phyloP scores from a whole-genome alignment of 2,797 vertebrate species.

The Sylvia borin region DNA sequence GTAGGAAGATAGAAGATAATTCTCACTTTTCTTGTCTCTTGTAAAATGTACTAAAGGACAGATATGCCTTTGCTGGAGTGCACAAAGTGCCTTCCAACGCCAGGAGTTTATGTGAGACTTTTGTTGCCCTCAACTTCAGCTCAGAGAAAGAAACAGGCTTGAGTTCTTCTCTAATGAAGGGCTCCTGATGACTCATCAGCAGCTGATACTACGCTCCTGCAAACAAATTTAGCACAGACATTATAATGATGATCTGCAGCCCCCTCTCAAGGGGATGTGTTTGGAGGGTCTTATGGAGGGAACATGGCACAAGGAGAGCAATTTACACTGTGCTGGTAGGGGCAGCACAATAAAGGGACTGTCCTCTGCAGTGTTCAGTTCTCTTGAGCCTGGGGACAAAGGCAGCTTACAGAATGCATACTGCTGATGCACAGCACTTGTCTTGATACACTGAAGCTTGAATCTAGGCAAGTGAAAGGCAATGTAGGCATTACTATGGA shows the following conservation, averaged over 20 bases:
- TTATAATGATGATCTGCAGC: not conserved
- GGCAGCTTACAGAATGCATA: not conserved
- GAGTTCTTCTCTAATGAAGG: not conserved
- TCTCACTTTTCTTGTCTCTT: not conserved
- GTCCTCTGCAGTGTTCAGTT: not conserved
- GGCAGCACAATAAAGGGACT: not conserved
- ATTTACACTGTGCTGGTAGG: accelerated
- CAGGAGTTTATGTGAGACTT: not conserved
- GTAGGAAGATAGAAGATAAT: not conserved
- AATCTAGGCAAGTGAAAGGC: not conserved
- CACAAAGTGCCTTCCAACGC: not conserved
- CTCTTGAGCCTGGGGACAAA: not conserved
- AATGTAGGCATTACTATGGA: not conserved
- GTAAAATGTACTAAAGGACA: not conserved
- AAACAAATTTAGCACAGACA: not conserved
- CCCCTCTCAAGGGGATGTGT: not conserved
- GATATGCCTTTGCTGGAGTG: not conserved
- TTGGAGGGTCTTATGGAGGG: not conserved
- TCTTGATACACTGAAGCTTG: not conserved
- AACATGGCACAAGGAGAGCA: accelerated
- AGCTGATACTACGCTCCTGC: not conserved
- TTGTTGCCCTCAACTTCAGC: not conserved
- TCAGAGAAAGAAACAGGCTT: not conserved
- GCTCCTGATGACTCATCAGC: not conserved
- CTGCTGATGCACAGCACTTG: not conserved